A percentile compares a stretch with the other conserved stretches of the same genome.
phyloP scores from a whole-genome alignment of 2,888 invertebrate species.

The Ophion ventricosus region DNA sequence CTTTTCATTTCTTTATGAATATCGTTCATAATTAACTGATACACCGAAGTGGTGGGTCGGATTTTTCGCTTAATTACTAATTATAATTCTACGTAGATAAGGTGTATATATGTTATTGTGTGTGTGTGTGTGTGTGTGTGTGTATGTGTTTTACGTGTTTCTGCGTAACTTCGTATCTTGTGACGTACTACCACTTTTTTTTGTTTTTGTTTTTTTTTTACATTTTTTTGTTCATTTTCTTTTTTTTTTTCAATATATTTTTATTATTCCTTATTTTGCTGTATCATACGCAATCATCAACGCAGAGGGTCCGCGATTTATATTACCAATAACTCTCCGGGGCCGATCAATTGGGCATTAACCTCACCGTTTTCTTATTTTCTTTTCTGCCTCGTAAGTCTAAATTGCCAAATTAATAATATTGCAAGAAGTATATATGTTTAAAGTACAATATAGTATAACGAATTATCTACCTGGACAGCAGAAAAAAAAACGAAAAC shows the following conservation, averaged over 20 bases:
- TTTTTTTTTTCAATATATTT: constrained; percentile 65
- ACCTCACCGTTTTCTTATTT: constrained; percentile 32
- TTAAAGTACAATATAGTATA: background rate
- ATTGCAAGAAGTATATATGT: background rate
- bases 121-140: background rate
- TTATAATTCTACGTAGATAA: constrained; percentile 51
- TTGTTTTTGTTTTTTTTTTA: constrained; percentile 71
- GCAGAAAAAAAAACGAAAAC: background rate
- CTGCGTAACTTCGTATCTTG: constrained; percentile 66
- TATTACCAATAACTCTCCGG: constrained; percentile 73
- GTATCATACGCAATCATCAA: constrained; percentile 79
- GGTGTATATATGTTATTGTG: too few relatives aligned
- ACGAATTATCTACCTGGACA: background rate
- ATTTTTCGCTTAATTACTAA: constrained; percentile 67
- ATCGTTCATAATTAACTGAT: constrained; percentile 50
- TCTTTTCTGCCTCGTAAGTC: constrained; percentile 2
- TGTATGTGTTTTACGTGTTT: constrained; percentile 4
- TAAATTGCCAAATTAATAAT: constrained; percentile 17
- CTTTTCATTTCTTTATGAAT: constrained; percentile 23
- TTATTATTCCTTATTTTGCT: constrained; percentile 62
- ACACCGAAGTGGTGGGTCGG: constrained; percentile 69
- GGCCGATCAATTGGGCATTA: constrained; percentile 78
- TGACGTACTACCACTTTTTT: constrained; percentile 76
- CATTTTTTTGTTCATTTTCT: constrained; percentile 72
- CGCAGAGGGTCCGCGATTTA: constrained; percentile 78